Conservation (phyloP, 2,113 vertebrate species). For the Daubentonia madagascariensis region DNA sequence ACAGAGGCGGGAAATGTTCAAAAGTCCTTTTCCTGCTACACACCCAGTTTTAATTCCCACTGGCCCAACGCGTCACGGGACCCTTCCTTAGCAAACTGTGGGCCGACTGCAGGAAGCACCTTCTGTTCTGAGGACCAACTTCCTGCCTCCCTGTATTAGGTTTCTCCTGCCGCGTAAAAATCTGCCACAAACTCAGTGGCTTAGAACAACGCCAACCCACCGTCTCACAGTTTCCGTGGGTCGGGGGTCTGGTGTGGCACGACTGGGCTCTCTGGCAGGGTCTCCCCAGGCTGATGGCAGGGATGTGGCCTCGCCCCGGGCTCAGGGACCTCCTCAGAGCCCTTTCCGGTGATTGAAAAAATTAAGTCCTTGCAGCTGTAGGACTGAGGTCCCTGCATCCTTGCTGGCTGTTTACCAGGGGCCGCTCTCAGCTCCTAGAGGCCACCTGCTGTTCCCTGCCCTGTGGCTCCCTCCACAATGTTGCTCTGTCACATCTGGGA, state of each 20-base stretch:
- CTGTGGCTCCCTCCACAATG: no score
- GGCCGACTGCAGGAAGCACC: background rate
- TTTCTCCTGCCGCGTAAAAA: background rate
- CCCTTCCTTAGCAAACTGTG: background rate
- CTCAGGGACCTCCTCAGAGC: no score
- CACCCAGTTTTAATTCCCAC: background rate
- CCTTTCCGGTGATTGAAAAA: no score
- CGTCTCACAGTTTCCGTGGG: no score
- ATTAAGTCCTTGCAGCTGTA: no score
- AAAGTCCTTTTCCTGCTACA: accelerated
- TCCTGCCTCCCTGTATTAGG: background rate
- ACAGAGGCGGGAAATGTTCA: background rate
- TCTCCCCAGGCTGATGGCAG: background rate
- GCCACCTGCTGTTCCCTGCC: no score
- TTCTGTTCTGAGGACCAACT: background rate
- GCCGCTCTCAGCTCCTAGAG: no score
- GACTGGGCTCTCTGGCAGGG: background rate
- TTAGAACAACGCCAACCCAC: background rate
- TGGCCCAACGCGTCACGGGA: accelerated
- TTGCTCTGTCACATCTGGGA: no score
- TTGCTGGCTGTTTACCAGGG: no score
- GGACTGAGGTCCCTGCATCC: no score
- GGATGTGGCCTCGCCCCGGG: no score
- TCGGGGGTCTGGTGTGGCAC: accelerated
- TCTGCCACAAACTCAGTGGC: background rate